These are phyloP conservation scores for Geodia barretti DNA, from an alignment of 37 sponge, comb jelly and placozoan species.

Conservation along the genomic window DNA sequence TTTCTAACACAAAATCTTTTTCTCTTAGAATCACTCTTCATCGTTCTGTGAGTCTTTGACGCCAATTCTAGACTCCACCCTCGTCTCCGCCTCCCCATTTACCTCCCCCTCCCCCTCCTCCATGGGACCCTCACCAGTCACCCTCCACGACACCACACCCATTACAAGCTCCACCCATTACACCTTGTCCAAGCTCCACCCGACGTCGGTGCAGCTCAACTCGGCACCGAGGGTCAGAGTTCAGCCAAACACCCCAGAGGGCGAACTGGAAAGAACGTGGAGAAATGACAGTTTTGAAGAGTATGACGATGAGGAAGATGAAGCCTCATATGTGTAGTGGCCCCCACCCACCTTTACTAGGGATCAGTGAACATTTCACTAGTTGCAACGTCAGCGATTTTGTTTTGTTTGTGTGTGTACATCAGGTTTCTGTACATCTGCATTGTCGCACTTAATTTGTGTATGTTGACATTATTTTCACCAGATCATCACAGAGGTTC, in stretches of 20 bases:
- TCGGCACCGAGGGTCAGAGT: not conserved
- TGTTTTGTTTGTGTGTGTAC: too few species aligned
- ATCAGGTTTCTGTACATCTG: too few species aligned
- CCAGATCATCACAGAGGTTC: too few species aligned
- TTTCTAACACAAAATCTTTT: not conserved
- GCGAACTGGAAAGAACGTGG: not conserved
- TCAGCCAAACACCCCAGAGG: not conserved
- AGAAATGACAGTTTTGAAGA: constrained; percentile 28
- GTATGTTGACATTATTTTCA: too few species aligned
- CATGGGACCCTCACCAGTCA: not conserved
- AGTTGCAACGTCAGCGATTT: too few species aligned
- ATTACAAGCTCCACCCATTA: not conserved
- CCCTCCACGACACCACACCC: not conserved
- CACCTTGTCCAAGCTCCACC: not conserved
- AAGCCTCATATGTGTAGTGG: too few species aligned
- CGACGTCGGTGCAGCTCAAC: not conserved
- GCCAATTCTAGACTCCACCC: not conserved
- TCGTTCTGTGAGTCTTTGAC: not conserved
- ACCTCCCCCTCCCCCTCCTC: constrained; percentile 33
- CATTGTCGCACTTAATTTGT: too few species aligned
- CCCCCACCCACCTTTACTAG: too few species aligned
- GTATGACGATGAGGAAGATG: constrained; percentile 6
- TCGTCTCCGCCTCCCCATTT: constrained; percentile 18
- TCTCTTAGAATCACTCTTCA: constrained; percentile 11
- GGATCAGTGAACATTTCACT: too few species aligned